Conservation (phyloP, 2,888 invertebrate species). For the Meandrusa payeni region DNA sequence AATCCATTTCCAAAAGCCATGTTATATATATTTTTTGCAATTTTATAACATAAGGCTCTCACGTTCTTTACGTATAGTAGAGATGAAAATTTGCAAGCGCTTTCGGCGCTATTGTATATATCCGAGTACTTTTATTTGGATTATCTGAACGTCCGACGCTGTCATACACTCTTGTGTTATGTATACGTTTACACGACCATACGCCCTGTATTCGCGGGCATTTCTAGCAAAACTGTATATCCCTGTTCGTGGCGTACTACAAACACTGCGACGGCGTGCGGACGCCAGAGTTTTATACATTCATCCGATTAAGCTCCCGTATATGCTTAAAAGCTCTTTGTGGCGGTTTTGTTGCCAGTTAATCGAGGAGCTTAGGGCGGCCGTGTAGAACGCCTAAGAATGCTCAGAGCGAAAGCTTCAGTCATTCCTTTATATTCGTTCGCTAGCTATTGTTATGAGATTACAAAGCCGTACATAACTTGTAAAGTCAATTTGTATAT, state of each 20-base stretch:
- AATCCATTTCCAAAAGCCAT: no score
- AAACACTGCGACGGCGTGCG: conserved; percentile 27
- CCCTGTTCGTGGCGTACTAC: conserved; percentile 25
- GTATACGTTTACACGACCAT: no score
- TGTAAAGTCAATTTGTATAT: no score
- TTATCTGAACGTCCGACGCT: no score
- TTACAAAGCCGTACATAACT: conserved; percentile 2
- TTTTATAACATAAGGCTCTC: no score
- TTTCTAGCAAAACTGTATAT: conserved; percentile 13
- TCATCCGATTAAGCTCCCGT: conserved; percentile 71
- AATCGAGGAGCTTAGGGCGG: conserved; percentile 57
- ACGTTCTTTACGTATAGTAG: no score
- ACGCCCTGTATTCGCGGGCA: no score
- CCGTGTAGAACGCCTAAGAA: conserved; percentile 50
- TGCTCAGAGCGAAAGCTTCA: conserved; percentile 39
- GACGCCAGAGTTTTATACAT: conserved; percentile 59
- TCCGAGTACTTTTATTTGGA: no score
- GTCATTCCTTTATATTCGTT: conserved; percentile 6
- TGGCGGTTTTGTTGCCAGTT: conserved; percentile 54
- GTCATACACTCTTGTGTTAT: no score
- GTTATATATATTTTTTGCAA: no score
- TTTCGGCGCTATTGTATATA: no score
- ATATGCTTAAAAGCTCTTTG: conserved; percentile 73
- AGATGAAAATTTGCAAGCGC: no score
- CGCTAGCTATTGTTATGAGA: conserved; percentile 9